Base-by-base conservation (phyloP, 2,113 vertebrate species). In the Planiliza haematocheilus region DNA sequence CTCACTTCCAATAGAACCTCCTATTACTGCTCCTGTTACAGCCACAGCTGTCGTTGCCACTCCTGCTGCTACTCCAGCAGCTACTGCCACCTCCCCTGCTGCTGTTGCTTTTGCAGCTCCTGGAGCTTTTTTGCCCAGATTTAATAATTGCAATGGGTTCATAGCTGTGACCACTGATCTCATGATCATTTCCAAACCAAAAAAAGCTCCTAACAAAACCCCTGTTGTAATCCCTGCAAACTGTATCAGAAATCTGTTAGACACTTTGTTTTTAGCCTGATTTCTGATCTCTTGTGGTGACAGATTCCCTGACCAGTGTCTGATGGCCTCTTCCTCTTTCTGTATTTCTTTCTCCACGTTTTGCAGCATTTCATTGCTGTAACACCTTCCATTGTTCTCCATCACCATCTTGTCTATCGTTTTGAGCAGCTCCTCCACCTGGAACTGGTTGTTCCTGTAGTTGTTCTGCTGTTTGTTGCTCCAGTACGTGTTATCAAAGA, bases 401-500 rank as follows among this genome's bases (percentile, higher is more conserved):
- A 2, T 24, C 63, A 77, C 68, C 74, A 91, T 34, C 9, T 24
- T 21, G 3, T 91, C 82, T 30, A 92, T 38, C 14, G 83, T 83
- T 21, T 36, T 7, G 7, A 91, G 67, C 0, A 92, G 71, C 1
- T 57, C 45, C 1, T 70, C 52, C 14, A 88, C 0, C 49, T 88
- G 88, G 18, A 70, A 24, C 42, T 18, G 53, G 70, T 88, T 89
- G 50, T 30, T 82, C 43, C 62, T 64, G 71, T 88, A 74, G 1
- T 24, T 17, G 0, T 67, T 2, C 16, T 51, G 56, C 20, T 2
- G n/a, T 1, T 56, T 52, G 20, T 74, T 41, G 3, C 72, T 61
- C 86, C 86, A 87, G 67, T 83, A 16, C 55, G 55, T 86, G 13
- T 85, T 92, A 17, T 92, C 85, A 12, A 86, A 37, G 52, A 91